Conservation (phyloP, 2,113 vertebrate genomes). For the Loxodonta africana region DNA sequence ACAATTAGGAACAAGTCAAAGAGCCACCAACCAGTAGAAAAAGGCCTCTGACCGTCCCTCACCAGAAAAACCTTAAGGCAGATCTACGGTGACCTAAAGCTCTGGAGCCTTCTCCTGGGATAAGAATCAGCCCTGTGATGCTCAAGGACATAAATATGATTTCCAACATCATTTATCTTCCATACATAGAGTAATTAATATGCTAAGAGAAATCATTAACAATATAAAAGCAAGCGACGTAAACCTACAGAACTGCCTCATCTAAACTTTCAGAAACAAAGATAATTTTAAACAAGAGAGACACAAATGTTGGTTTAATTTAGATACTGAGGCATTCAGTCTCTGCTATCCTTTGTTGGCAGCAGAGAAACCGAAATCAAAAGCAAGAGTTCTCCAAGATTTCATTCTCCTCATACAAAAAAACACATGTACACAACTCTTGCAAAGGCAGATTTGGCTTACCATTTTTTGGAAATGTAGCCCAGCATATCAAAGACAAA, state of each 20-base stretch:
- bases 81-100: not conserved
- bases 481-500: constrained; percentile 52
- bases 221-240: not conserved
- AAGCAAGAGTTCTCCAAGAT: constrained; percentile 28
- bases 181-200: not conserved
- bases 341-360: not conserved
- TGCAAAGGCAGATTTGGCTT: constrained; percentile 32
- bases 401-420: not conserved
- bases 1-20: not conserved
- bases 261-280: not conserved
- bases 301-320: not conserved
- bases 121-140: not conserved
- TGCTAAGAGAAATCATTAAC: not conserved
- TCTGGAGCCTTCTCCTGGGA: not conserved
- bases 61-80: not conserved
- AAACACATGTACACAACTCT: not conserved
- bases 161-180: not conserved
- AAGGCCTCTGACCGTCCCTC: not conserved
- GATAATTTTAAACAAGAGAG: constrained; percentile 9
- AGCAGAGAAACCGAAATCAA: not conserved
- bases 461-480: constrained; percentile 23
- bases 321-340: not conserved
- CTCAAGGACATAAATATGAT: not conserved
- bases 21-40: not conserved
- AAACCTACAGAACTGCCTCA: not conserved